phyloP scores from a whole-genome alignment of 1,140 invertebrate species.

The Pteromalus puparum region DNA sequence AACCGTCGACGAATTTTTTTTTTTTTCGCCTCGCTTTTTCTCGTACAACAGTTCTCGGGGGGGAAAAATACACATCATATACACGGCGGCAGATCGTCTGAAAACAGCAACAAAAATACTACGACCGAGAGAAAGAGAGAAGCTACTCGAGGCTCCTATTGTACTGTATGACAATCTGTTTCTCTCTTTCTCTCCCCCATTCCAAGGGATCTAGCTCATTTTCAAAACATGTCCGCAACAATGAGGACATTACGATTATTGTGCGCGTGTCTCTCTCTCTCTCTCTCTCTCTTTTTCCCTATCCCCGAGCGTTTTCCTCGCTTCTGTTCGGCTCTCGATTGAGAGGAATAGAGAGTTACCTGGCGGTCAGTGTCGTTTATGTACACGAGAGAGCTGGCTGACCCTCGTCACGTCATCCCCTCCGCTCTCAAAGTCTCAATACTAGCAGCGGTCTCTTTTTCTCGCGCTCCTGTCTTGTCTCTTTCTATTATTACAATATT shows the following conservation, averaged over 20 bases:
- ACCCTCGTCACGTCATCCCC: conserved; percentile 72
- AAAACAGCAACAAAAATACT: conserved; percentile 72
- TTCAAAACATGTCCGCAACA: conserved; percentile 75
- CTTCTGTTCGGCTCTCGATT: conserved; percentile 25
- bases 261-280: conserved; percentile 56
- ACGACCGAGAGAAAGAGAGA: neutral
- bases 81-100: conserved; percentile 64
- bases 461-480: conserved; percentile 8
- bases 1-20: conserved; percentile 66
- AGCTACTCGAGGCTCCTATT: conserved; percentile 58
- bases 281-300: conserved; percentile 46
- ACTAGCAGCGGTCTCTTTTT: conserved; percentile 48
- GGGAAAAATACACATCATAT: conserved; percentile 52
- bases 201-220: conserved; percentile 62
- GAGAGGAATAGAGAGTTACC: conserved; percentile 57
- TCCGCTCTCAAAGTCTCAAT: conserved; percentile 67
- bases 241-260: conserved; percentile 73
- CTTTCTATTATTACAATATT: conserved; percentile 39
- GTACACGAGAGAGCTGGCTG: conserved; percentile 52
- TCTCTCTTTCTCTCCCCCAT: conserved; percentile 33
- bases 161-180: conserved; percentile 63
- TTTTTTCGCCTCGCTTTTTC: conserved; percentile 10
- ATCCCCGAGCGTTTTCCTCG: conserved; percentile 35
- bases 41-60: neutral
- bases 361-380: conserved; percentile 63